Conservation (phyloP, 1,140 invertebrate genomes). For the Condylostylus longicornis region DNA sequence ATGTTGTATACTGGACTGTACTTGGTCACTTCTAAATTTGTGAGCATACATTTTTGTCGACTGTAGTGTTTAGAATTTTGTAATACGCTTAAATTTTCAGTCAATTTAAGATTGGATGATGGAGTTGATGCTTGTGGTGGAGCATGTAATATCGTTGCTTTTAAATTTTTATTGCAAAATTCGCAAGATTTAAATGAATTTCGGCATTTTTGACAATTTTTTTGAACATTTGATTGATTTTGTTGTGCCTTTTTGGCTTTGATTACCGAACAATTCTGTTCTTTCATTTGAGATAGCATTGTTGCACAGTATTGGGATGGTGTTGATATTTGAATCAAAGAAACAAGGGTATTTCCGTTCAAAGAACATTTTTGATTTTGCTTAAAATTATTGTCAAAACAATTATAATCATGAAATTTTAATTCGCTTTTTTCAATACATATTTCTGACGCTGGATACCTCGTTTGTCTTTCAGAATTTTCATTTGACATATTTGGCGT, state of each 20-base stretch:
- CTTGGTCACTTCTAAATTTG: constrained; percentile 8
- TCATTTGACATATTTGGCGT: too few species aligned
- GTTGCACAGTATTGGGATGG: too few species aligned
- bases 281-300: too few species aligned
- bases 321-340: constrained; percentile 12
- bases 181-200: constrained; percentile 14
- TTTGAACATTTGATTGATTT: not conserved
- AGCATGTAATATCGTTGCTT: constrained; percentile 4
- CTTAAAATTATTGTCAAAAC: too few species aligned
- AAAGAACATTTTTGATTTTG: too few species aligned
- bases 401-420: too few species aligned
- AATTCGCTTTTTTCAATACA: too few species aligned
- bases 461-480: too few species aligned
- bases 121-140: not conserved
- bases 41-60: too few species aligned
- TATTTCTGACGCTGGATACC: too few species aligned
- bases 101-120: not conserved
- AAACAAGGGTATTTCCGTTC: constrained; percentile 6
- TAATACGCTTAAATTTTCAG: not conserved
- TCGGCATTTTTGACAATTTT: constrained; percentile 10
- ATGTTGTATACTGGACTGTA: constrained; percentile 32
- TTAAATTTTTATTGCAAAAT: constrained; percentile 17
- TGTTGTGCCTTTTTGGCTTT: not conserved
- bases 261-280: not conserved
- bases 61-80: not conserved